These are phyloP conservation scores for Drosophila siamana DNA, from an alignment of 2,888 invertebrate species.

Conservation along the genomic window DNA sequence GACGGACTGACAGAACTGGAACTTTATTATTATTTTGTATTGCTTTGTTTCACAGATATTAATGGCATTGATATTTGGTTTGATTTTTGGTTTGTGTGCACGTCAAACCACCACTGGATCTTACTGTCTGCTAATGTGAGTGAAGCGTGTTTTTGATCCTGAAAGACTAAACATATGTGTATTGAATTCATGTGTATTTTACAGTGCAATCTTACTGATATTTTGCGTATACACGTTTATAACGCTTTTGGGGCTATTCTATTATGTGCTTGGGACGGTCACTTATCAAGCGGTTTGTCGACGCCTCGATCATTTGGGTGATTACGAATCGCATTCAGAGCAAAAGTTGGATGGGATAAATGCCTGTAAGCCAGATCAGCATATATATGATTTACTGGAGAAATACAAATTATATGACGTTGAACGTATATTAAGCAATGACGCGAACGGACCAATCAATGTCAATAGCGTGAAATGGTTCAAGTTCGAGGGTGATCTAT, in stretches of 20 bases:
- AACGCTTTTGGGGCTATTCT: slow-evolving; percentile 88
- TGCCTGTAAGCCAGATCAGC: neutral
- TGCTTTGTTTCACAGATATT: slow-evolving; percentile 15
- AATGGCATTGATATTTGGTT: neutral
- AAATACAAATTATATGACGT: neutral
- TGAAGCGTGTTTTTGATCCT: neutral
- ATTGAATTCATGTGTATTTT: neutral
- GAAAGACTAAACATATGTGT: too few relatives aligned
- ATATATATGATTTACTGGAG: neutral
- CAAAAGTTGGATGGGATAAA: neutral
- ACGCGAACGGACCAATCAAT: neutral
- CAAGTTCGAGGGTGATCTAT: neutral
- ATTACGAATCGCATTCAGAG: neutral
- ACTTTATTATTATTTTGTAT: too few relatives aligned
- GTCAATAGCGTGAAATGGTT: neutral
- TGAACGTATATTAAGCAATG: neutral
- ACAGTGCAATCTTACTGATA: slow-evolving; percentile 90
- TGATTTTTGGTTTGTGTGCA: slow-evolving; percentile 11
- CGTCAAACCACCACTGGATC: slow-evolving; percentile 10
- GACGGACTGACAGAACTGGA: too few relatives aligned
- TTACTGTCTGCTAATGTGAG: slow-evolving; percentile 17
- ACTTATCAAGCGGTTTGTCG: slow-evolving; percentile 89
- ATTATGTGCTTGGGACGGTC: slow-evolving; percentile 89
- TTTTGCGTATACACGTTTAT: slow-evolving; percentile 90
- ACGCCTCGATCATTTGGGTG: neutral